phyloP scores from a whole-genome alignment of 2,888 invertebrate genomes.

The Monoplex corrugatus region DNA sequence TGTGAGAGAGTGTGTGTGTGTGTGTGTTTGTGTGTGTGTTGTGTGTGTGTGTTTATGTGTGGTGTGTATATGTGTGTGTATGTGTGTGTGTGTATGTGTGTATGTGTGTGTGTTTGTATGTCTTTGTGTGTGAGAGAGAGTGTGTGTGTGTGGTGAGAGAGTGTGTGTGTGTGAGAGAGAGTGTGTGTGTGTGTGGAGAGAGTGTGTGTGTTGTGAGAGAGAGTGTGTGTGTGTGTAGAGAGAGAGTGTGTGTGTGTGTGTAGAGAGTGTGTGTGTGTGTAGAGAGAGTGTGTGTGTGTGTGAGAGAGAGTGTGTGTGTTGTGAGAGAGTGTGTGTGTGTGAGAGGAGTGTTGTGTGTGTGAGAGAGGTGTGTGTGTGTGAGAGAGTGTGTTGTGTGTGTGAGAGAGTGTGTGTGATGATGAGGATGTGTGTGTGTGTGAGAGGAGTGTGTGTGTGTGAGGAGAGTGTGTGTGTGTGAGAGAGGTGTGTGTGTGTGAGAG shows the following conservation, averaged over 20 bases:
- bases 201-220: not conserved
- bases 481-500: too few relatives aligned
- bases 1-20: not conserved
- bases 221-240: too few relatives aligned
- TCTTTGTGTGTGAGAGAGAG: not conserved
- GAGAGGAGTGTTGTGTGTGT: too few relatives aligned
- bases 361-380: too few relatives aligned
- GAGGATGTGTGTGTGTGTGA: too few relatives aligned
- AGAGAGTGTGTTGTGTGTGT: too few relatives aligned
- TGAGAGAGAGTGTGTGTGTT: not conserved
- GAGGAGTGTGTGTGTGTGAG: too few relatives aligned
- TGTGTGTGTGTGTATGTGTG: not conserved
- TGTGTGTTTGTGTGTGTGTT: not conserved
- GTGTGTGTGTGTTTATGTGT: not conserved
- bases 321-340: too few relatives aligned
- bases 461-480: too few relatives aligned
- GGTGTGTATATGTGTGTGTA: not conserved
- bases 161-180: not conserved
- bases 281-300: not conserved
- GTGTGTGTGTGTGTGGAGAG: not conserved
- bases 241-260: too few relatives aligned
- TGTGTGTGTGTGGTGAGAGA: constrained; percentile 4
- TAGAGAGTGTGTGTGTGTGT: too few relatives aligned
- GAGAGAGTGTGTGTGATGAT: too few relatives aligned
- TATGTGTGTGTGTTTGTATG: not conserved